These are phyloP conservation scores for Teleogryllus occipitalis DNA, from an alignment of 1,140 invertebrate genomes.

Conservation along the genomic window DNA sequence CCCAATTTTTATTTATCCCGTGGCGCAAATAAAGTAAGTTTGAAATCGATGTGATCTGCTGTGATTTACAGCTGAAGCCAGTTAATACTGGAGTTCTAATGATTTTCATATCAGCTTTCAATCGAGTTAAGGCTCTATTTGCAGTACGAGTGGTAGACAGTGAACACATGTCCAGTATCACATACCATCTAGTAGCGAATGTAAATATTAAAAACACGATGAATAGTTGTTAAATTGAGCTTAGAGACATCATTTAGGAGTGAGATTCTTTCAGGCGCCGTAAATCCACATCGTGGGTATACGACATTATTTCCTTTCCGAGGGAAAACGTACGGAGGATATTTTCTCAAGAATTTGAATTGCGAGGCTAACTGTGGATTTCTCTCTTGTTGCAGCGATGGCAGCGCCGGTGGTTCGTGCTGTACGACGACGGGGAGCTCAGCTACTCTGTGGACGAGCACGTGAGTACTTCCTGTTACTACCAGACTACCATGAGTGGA, in stretches of 20 bases:
- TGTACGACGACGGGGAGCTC: slow-evolving; percentile 93
- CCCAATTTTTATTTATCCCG: no score
- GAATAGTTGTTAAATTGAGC: background rate
- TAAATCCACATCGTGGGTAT: background rate
- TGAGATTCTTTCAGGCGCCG: background rate
- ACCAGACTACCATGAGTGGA: no score
- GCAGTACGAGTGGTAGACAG: no score
- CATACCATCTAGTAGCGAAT: no score
- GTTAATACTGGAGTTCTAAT: no score
- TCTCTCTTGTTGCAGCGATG: slow-evolving; percentile 74
- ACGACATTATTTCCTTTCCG: background rate
- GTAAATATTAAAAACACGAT: background rate
- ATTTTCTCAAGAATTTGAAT: background rate
- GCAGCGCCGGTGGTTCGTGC: slow-evolving; percentile 94
- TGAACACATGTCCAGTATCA: no score
- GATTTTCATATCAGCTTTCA: no score
- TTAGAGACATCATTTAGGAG: background rate
- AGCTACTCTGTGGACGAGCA: slow-evolving; percentile 94
- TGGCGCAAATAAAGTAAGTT: no score
- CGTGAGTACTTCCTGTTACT: slow-evolving; percentile 55
- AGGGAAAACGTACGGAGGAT: background rate
- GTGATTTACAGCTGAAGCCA: no score
- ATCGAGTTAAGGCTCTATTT: no score
- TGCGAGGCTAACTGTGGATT: slow-evolving; percentile 9
- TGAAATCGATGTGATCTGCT: no score